Evolutionary conservation across 2,113 vertebrate genomes (phyloP), one percentile per base, ranked within the genome.

Genomic region (Forbesichthys papilliferus): DNA sequence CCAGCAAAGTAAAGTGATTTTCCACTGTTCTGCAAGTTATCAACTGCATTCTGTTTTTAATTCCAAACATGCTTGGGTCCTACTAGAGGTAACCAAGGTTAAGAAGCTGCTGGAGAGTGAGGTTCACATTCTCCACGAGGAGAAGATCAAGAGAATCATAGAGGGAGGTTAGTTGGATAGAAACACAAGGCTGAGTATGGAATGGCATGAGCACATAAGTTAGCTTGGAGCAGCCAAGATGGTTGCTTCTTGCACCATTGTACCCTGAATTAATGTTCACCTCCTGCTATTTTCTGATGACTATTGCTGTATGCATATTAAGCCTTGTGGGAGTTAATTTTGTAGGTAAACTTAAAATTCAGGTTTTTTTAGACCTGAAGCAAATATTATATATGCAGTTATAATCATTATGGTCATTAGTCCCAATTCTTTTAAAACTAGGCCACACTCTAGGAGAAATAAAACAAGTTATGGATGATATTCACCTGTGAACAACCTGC

Each of bases 21-120:
- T 46, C 13, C 58, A 42, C 14, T 62, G 42, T 11, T 9, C 27
- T 34, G 36, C 63, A 52, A 48, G 12, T 53, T 49, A 4, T 65
- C 14, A 36, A 20, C 27, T 16, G 34, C 36, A 51, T 46, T 59
- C 16, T 68, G 18, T 49, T 14, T 59, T 33, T 68, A 12, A 48
- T 20, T 20, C 42, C 36, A 18, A 56, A 56, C 65, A 49, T 55
- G 60, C 42, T 5, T 46, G 58, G 48, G 51, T 66, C 53, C 18
- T 42, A 20, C 51, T 88, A 96, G 95, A 95, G 83, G 90, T 94
- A 86, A 92, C 92, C 90, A 94, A 94, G 87, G 89, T 94, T 79
- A 94, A 93, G 90, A 94, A 89, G 93, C 90, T 93, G 90, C 91
- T 95, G 91, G 92, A 93, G 92, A 92, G 93, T 86, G 93, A 95